Evolutionary conservation across 2,113 vertebrate species (phyloP), one percentile per base, ranked within the genome.

Genomic region (Ramphastos sulfuratus): DNA sequence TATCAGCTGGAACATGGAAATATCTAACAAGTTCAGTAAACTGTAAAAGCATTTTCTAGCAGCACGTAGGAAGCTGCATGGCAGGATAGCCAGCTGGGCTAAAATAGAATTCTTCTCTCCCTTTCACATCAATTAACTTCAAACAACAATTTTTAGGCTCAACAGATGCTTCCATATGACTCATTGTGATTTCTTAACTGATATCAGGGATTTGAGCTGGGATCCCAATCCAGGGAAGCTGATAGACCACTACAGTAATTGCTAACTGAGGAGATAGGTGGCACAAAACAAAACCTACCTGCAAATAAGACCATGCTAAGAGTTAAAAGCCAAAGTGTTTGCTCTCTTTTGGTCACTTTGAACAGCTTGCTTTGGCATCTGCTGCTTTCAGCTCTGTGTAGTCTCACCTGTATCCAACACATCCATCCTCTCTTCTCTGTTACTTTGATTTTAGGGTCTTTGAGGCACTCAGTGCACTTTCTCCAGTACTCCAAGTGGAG

Each of bases 161-260:
- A 63, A 91, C 88, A 94, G 94, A 94, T 94, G 90, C 93, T 94
- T 89, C 67, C 69, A 50, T 69, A 70, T 96, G 93, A 95, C 72
- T 96, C 93, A 91, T 92, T 76, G 66, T 70, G 54, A 92, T 75
- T 87, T 69, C 75, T 92, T 67, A 77, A 82, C 79, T 65, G 76
- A 24, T 91, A 85, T 15, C 72, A 78, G 69, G 84, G 74, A 92
- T 67, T 67, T 39, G 67, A 88, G 80, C 21, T 71, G 88, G 60
- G 59, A 80, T 81, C 75, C 55, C 64, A 86, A 66, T 79, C 14
- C 80, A 65, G 55, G 28, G 60, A 74, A 69, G 33, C 1, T 63
- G 82, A 61, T 12, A 77, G 75, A 52, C 59, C 52, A 82, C 48
- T 30, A 71, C 12, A 52, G 8, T 35, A 83, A 58, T 5, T 84